These are phyloP conservation scores for Astur gentilis DNA, from an alignment of 2,113 vertebrate genomes.

Conservation along the genomic window DNA sequence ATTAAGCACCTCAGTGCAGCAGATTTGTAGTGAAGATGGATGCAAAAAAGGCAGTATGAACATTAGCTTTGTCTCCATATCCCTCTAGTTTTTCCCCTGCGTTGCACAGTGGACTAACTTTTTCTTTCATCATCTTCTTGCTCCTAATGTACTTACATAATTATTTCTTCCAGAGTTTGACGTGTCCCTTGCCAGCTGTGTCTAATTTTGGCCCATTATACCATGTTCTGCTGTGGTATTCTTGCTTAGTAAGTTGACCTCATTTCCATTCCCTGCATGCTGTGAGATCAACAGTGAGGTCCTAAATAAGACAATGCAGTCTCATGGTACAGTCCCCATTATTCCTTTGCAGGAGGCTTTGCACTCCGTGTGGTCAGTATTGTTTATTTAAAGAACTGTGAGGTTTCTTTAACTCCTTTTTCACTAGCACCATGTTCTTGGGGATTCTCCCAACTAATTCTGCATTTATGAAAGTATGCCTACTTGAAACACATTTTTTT, in stretches of 20 bases:
- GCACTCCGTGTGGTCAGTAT: background rate
- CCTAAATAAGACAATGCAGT: background rate
- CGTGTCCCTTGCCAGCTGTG: background rate
- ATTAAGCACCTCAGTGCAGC: background rate
- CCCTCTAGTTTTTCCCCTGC: background rate
- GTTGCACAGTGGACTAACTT: background rate
- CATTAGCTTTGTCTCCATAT: background rate
- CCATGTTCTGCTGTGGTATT: background rate
- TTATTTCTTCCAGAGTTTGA: constrained; percentile 1
- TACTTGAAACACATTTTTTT: background rate
- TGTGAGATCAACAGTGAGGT: background rate
- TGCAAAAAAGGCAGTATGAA: background rate
- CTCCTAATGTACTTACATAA: background rate
- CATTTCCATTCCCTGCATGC: background rate
- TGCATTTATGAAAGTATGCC: background rate
- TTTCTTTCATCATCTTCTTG: background rate
- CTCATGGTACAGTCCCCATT: background rate
- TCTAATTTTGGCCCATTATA: constrained; percentile 15
- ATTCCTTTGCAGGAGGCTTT: constrained; percentile 13
- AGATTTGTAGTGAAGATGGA: background rate
- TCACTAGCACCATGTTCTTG: background rate
- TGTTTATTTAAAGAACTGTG: constrained; percentile 16
- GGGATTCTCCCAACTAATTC: background rate
- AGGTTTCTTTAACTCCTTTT: background rate
- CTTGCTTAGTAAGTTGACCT: constrained; percentile 18